Evolutionary conservation across 2,797 vertebrate species (phyloP).

Genomic region (Microctenopoma lineatum): DNA sequence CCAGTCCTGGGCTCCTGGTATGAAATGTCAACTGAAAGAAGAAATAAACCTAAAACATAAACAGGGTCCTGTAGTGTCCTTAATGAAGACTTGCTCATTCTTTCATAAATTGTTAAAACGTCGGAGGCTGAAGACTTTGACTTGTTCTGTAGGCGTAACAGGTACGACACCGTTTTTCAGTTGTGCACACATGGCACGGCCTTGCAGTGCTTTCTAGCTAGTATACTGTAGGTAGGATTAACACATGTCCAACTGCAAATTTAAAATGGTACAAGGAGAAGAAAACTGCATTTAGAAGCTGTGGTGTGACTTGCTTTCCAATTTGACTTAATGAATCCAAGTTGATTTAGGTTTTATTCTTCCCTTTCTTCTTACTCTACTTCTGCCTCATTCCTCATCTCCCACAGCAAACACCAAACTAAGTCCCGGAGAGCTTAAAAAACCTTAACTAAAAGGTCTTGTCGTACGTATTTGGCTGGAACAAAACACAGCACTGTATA

Average conservation of each 20-base stretch:
- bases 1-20: slow-evolving; percentile 35
- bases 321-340: background rate
- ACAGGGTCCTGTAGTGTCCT: slow-evolving; percentile 24
- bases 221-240: slow-evolving; percentile 21
- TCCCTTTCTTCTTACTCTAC: slow-evolving; percentile 1
- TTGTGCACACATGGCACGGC: slow-evolving; percentile 18
- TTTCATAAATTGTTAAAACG: background rate
- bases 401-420: background rate
- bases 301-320: background rate
- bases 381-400: slow-evolving; percentile 6
- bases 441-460: slow-evolving; percentile 17
- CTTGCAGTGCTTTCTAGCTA: slow-evolving; percentile 13
- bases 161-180: background rate
- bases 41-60: slow-evolving; percentile 24
- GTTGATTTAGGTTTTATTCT: slow-evolving; percentile 18
- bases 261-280: slow-evolving; percentile 1
- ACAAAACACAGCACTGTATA: slow-evolving; percentile 43
- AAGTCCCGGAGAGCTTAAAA: slow-evolving; percentile 16
- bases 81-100: background rate
- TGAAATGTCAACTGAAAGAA: slow-evolving; percentile 14
- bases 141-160: slow-evolving; percentile 22
- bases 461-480: slow-evolving; percentile 37
- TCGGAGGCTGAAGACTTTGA: background rate
- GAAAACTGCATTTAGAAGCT: slow-evolving; percentile 21
- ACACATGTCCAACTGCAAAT: slow-evolving; percentile 51